Evolutionary conservation across 2,888 invertebrate species (phyloP), one percentile per base, ranked within the genome.

Genomic region (Temnothorax unifasciatus): DNA sequence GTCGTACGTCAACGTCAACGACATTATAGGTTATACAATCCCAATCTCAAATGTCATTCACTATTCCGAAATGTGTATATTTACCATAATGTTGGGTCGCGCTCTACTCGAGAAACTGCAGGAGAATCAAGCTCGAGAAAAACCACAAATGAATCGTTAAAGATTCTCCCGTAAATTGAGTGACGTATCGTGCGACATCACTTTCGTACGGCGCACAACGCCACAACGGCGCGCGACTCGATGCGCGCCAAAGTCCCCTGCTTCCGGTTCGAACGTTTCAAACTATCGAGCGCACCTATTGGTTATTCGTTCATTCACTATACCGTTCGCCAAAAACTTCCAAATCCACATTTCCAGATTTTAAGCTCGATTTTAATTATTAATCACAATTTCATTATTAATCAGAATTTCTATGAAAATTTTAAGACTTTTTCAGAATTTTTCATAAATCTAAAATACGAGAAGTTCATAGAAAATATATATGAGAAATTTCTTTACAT

Each of bases 51-150:
- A 6, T n/a, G 1, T 15, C 8, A 25, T 5, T 15, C n/a, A 29
- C 6, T 44, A n/a, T 41, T 1, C 0, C 8, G 4, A 57, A 66
- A 54, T 18, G 1, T 54, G 18, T 15, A 13, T 21, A 77, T 68
- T 77, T 68, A 77, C 77, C 68, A 77, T 77, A 41, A 54, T 57
- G 29, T 77, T 9, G 8, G 0, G 54, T 41, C 13, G 41, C 13
- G 8, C 38, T 57, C 13, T 6, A 54, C 1, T 41, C 2, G 9
- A 41, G 5, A 41, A 57, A 41, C 9, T 3, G 57, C 18, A 57
- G 13, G 0, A 5, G 25, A 5, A n/a, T 25, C 25, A 41, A 68
- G 25, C 2, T 8, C 13, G 29, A 66, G 3, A 25, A 66, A 25
- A 77, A 41, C 9, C 3, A 21, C n/a, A 54, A n/a, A 52, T 15